Conservation (phyloP, 1,140 invertebrate species). For the Macrocentrus cingulum region DNA sequence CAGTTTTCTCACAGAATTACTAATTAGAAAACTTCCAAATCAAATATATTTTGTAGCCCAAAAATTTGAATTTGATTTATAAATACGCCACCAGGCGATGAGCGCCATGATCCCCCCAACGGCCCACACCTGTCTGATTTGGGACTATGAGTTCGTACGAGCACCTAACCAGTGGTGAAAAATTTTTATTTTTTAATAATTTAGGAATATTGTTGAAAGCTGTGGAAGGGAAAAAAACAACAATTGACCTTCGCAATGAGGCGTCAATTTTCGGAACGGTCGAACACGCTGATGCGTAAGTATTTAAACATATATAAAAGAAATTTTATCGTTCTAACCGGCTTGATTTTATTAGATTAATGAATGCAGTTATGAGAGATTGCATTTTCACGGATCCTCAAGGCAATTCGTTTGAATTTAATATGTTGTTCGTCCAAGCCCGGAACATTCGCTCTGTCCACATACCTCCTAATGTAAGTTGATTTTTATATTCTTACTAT, state of each 20-base stretch:
- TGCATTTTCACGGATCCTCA: conserved; percentile 63
- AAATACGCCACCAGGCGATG: background rate
- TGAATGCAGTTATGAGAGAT: conserved; percentile 69
- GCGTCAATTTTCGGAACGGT: conserved; percentile 63
- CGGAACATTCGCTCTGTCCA: conserved; percentile 69
- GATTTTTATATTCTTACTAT: background rate
- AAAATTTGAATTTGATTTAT: background rate
- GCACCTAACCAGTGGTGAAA: conserved; percentile 44
- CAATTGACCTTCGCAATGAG: conserved; percentile 70
- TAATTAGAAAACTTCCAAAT: too few species aligned
- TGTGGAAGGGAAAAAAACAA: conserved; percentile 64
- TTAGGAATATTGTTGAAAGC: conserved; percentile 66
- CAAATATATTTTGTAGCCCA: too few species aligned
- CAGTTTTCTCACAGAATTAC: too few species aligned
- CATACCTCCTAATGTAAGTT: conserved; percentile 66
- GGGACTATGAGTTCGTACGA: background rate
- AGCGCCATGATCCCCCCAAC: background rate
- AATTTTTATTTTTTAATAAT: conserved; percentile 60
- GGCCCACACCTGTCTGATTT: too few species aligned
- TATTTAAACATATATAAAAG: conserved; percentile 11
- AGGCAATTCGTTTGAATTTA: conserved; percentile 55
- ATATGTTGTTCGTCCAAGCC: conserved; percentile 65
- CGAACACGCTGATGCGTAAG: conserved; percentile 64
- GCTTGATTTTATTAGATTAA: conserved; percentile 58
- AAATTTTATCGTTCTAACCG: conserved; percentile 5